A percentile compares a stretch with the other conserved stretches of the same genome.
These are phyloP conservation scores for Gallinago undulata DNA, from an alignment of 2,113 vertebrate species.

Conservation along the genomic window DNA sequence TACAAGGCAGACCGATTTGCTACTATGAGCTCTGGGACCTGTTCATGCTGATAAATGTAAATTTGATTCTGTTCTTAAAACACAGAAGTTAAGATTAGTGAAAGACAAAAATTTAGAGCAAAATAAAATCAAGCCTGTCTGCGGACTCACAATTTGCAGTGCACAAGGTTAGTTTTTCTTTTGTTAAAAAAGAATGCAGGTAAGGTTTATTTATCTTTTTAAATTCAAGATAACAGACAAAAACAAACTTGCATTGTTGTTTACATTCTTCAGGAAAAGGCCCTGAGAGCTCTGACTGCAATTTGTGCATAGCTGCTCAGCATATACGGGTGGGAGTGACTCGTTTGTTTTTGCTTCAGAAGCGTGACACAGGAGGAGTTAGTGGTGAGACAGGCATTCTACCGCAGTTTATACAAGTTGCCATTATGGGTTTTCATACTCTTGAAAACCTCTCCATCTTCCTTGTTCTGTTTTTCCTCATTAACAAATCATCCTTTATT, in stretches of 20 bases:
- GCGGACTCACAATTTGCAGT: background rate
- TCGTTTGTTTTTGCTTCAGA: background rate
- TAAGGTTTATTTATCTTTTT: background rate
- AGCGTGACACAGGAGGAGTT: background rate
- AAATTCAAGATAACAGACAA: background rate
- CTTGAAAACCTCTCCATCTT: background rate
- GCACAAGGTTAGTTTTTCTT: background rate
- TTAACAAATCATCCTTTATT: background rate
- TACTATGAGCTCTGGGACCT: background rate
- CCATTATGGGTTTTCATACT: background rate
- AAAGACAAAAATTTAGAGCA: background rate
- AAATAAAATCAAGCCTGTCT: background rate
- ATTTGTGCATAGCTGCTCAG: background rate
- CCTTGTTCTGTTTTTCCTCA: background rate
- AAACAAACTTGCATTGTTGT: background rate
- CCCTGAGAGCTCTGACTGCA: background rate
- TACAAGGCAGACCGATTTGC: background rate
- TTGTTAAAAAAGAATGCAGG: background rate
- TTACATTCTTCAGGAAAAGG: background rate
- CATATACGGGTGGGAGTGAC: too few relatives aligned
- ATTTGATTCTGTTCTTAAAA: background rate
- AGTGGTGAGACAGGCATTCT: background rate
- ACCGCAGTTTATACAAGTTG: background rate
- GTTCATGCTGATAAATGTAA: background rate
- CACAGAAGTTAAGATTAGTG: background rate